Conservation (phyloP, 2,113 vertebrate genomes). For the Porphyrio hochstetteri region DNA sequence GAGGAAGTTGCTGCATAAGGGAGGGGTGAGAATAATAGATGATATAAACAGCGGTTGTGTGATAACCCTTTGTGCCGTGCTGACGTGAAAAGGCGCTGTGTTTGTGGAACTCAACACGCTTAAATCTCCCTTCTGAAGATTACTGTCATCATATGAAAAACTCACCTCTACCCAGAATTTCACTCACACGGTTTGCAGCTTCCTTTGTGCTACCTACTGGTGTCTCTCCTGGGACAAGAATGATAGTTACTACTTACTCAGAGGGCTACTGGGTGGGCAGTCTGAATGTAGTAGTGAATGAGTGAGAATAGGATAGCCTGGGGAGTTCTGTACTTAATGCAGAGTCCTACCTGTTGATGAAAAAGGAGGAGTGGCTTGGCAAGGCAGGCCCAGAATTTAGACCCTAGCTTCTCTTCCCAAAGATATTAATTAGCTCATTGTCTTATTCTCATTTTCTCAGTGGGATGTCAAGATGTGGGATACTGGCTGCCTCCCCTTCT, state of each 20-base stretch:
- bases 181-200: not conserved
- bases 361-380: not conserved
- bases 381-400: not conserved
- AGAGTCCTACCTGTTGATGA: not conserved
- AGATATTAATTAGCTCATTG: not conserved
- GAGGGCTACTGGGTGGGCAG: not conserved
- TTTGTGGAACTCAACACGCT: not conserved
- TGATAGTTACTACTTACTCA: not conserved
- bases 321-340: not conserved
- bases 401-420: not conserved
- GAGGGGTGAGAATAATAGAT: not conserved
- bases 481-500: not conserved
- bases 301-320: not conserved
- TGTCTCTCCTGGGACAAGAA: not conserved
- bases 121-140: not conserved
- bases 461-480: not conserved
- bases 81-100: not conserved
- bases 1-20: conserved; percentile 23
- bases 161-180: not conserved
- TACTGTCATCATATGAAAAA: not conserved
- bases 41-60: not conserved
- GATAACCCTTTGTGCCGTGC: not conserved
- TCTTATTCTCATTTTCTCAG: not conserved
- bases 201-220: not conserved
- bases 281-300: not conserved